Percentiles rank a stretch among this genome's conserved stretches.
Evolutionary conservation across 2,797 vertebrate genomes (phyloP).

Genomic region (Enteromius paludinosus): DNA sequence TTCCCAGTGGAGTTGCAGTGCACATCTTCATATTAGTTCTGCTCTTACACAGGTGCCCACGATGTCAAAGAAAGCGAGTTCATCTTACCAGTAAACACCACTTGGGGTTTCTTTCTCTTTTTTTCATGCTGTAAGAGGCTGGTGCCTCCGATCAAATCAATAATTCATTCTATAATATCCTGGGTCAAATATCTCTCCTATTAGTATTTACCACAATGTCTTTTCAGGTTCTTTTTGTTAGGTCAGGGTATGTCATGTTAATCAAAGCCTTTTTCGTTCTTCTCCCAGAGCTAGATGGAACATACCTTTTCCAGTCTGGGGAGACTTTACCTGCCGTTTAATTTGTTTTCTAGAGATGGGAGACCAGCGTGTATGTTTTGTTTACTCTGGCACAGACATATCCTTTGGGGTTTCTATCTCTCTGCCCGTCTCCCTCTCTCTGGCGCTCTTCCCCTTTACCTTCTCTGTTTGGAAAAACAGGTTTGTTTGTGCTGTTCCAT

Average conservation of each 20-base stretch:
- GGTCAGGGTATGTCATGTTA: constrained; percentile 53
- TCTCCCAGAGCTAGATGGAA: constrained; percentile 50
- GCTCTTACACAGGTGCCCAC: constrained; percentile 45
- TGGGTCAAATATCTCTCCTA: constrained; percentile 55
- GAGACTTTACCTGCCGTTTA: constrained; percentile 54
- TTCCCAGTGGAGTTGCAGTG: constrained; percentile 52
- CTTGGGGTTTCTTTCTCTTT: constrained; percentile 48
- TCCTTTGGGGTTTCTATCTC: constrained; percentile 49
- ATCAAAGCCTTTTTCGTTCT: constrained; percentile 54
- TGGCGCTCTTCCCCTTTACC: not conserved
- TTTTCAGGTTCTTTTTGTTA: constrained; percentile 36
- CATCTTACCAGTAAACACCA: constrained; percentile 57
- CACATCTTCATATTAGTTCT: constrained; percentile 58
- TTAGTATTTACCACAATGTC: constrained; percentile 51
- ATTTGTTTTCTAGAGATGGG: constrained; percentile 57
- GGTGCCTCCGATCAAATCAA: constrained; percentile 59
- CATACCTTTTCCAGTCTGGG: constrained; percentile 49
- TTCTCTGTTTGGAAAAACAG: constrained; percentile 40
- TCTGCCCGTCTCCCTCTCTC: not conserved
- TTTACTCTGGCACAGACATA: constrained; percentile 61
- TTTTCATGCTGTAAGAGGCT: constrained; percentile 54
- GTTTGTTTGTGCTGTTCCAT: constrained; percentile 60
- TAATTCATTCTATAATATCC: constrained; percentile 68
- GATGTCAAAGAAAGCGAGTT: constrained; percentile 50
- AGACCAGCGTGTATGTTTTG: constrained; percentile 57